Conservation (phyloP, 2,888 invertebrate genomes). For the Zygaena filipendulae region DNA sequence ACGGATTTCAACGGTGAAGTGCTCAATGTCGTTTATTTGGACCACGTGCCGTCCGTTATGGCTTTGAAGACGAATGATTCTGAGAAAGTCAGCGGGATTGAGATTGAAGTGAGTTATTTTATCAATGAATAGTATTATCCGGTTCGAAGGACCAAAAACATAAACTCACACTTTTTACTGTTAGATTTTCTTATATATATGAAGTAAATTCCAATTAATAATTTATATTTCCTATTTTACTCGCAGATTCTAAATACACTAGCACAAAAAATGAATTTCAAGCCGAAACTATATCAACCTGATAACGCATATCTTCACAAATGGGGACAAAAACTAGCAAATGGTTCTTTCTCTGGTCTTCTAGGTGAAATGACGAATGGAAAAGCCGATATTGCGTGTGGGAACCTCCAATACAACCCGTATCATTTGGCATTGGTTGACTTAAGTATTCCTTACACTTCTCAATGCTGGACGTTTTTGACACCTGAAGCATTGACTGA, state of each 20-base stretch:
- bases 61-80: slow-evolving; percentile 42
- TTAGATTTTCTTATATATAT: not conserved
- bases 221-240: slow-evolving; percentile 5
- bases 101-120: slow-evolving; percentile 71
- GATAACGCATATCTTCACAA: slow-evolving; percentile 67
- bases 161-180: not conserved
- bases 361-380: slow-evolving; percentile 78
- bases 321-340: slow-evolving; percentile 74
- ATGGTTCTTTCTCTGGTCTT: slow-evolving; percentile 77
- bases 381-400: slow-evolving; percentile 78
- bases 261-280: slow-evolving; percentile 77
- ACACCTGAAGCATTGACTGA: slow-evolving; percentile 84
- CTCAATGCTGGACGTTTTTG: slow-evolving; percentile 85
- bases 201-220: not conserved
- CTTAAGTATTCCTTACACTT: slow-evolving; percentile 80
- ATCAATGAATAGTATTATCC: slow-evolving; percentile 1
- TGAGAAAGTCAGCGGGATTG: slow-evolving; percentile 68
- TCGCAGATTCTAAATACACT: slow-evolving; percentile 74
- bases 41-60: slow-evolving; percentile 75
- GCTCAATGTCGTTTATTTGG: slow-evolving; percentile 72
- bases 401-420: slow-evolving; percentile 80
- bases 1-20: slow-evolving; percentile 67
- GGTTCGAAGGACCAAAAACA: slow-evolving; percentile 16
- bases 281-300: slow-evolving; percentile 74
- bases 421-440: slow-evolving; percentile 76